phyloP scores from a whole-genome alignment of 2,888 invertebrate species.

The Polydrusus tereticollis region DNA sequence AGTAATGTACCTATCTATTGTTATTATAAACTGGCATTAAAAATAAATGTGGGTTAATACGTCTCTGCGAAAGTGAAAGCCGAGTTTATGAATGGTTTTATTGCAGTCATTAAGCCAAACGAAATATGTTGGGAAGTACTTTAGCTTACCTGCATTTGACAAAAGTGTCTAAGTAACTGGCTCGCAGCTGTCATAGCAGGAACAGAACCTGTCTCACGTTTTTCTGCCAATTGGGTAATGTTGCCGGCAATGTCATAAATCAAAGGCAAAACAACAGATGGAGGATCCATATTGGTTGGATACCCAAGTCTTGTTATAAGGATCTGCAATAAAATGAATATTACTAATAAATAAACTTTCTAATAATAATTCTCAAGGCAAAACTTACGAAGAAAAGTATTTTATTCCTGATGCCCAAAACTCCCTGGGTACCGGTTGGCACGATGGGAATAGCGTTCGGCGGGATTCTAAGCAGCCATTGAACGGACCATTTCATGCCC shows the following conservation, averaged over 20 bases:
- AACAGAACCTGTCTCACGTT: constrained; percentile 76
- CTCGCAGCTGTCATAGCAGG: constrained; percentile 75
- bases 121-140: no score
- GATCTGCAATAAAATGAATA: constrained; percentile 68
- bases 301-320: constrained; percentile 79
- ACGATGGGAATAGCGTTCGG: constrained; percentile 89
- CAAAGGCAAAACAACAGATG: constrained; percentile 86
- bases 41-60: no score
- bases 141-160: constrained; percentile 76
- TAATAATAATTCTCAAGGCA: no score
- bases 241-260: constrained; percentile 92
- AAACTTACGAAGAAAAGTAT: constrained; percentile 93
- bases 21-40: no score
- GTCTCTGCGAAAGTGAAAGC: background rate
- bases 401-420: constrained; percentile 87
- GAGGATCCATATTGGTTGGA: constrained; percentile 76
- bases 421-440: constrained; percentile 91
- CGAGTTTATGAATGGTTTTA: no score
- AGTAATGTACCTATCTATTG: no score
- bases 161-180: constrained; percentile 77
- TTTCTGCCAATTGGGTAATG: constrained; percentile 88
- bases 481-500: constrained; percentile 88
- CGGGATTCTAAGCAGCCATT: constrained; percentile 93
- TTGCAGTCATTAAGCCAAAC: no score
- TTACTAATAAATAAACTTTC: background rate